Evolutionary conservation across 2,797 vertebrate species (phyloP).

Genomic region (Centropyge bicolor): DNA sequence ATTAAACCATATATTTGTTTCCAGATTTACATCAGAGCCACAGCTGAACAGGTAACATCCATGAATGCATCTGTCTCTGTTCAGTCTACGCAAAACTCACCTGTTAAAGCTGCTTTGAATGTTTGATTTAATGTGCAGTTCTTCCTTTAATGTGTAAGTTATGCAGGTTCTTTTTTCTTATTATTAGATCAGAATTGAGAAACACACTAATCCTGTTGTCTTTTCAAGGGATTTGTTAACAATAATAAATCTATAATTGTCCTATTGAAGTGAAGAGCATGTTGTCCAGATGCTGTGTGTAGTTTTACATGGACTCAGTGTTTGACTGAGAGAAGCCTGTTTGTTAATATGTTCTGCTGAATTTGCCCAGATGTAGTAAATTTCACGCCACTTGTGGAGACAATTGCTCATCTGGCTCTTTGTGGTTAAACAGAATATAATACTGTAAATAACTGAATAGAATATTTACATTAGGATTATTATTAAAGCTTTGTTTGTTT

Average conservation of each 20-base stretch:
- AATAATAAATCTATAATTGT: neutral
- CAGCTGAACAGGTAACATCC: neutral
- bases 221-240: neutral
- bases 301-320: too few species aligned
- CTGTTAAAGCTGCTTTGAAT: neutral
- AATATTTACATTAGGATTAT: constrained; percentile 11
- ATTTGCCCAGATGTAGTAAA: neutral
- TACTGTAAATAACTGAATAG: constrained; percentile 11
- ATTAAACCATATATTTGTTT: neutral
- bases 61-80: neutral
- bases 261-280: neutral
- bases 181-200: neutral
- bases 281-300: neutral
- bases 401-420: neutral
- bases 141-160: too few species aligned
- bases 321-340: neutral
- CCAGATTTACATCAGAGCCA: neutral
- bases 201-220: neutral
- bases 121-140: neutral
- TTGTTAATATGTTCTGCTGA: neutral
- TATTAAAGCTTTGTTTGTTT: too few species aligned
- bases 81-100: neutral
- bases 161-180: too few species aligned
- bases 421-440: neutral
- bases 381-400: neutral